A percentile compares a stretch with the other conserved stretches of the same genome.
Conservation (phyloP, 2,888 invertebrate genomes). For the Plagodis dolabraria region DNA sequence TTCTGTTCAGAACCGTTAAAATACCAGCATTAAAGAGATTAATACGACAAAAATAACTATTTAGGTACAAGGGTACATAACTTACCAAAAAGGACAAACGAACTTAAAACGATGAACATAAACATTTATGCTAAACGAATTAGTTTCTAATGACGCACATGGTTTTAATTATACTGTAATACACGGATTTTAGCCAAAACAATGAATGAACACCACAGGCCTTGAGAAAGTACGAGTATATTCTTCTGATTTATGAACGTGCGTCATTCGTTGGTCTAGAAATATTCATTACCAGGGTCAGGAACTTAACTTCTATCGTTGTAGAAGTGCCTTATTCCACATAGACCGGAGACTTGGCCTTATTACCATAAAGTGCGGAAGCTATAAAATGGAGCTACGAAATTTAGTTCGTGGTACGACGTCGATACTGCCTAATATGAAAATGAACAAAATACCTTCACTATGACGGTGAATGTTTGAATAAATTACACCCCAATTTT, state of each 20-base stretch:
- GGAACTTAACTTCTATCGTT: conserved; percentile 6
- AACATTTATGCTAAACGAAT: no score
- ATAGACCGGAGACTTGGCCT: conserved; percentile 41
- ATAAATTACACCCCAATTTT: conserved; percentile 40
- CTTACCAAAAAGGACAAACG: no score
- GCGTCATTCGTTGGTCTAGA: conserved; percentile 22
- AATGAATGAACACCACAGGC: conserved; percentile 20
- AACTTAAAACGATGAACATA: no score
- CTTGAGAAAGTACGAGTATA: neutral
- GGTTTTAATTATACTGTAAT: no score
- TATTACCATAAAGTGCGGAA: conserved; percentile 76
- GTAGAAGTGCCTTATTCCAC: conserved; percentile 16
- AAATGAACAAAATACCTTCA: conserved; percentile 49
- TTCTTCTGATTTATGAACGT: conserved; percentile 18
- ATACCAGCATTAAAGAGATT: no score
- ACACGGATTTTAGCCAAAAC: neutral
- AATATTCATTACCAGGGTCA: conserved; percentile 25
- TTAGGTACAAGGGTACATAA: no score
- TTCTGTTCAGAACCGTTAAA: no score
- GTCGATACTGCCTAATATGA: conserved; percentile 57
- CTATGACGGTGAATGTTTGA: conserved; percentile 38
- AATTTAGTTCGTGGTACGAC: conserved; percentile 61
- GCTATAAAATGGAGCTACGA: conserved; percentile 62
- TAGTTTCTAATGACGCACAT: no score
- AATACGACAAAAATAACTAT: no score